Percentiles rank a stretch among this genome's conserved stretches.
Conservation (phyloP, 1,140 invertebrate species). For the Leptonema lineaticorne region DNA sequence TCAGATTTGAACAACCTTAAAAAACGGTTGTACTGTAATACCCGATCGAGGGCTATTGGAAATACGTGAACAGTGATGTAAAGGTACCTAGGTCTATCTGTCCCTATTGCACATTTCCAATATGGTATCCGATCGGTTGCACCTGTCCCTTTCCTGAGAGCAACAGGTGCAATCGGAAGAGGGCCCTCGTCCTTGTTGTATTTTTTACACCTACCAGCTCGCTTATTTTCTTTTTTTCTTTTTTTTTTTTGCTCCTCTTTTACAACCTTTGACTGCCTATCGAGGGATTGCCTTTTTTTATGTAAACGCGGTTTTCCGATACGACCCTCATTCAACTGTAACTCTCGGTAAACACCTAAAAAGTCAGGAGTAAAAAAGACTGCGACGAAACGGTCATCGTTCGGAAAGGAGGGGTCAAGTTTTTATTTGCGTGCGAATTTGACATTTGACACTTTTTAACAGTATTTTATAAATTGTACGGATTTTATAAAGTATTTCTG, state of each 20-base stretch:
- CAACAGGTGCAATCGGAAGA: conserved; percentile 35
- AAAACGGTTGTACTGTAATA: conserved; percentile 6
- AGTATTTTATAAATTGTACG: too few relatives aligned
- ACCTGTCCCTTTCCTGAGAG: conserved; percentile 6
- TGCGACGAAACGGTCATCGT: background rate
- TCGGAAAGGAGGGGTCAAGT: background rate
- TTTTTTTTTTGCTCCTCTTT: too few relatives aligned
- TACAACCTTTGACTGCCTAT: conserved; percentile 38
- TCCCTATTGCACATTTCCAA: conserved; percentile 3
- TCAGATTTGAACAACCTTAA: background rate
- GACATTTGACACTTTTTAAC: too few relatives aligned
- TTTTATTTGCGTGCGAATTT: conserved; percentile 15
- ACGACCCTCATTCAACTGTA: conserved; percentile 10
- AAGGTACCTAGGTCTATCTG: background rate
- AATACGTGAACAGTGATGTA: conserved; percentile 27
- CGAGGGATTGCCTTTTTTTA: conserved; percentile 35
- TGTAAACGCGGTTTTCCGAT: conserved; percentile 34
- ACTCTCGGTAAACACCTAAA: conserved; percentile 15
- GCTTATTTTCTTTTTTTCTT: too few relatives aligned
- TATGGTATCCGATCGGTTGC: conserved; percentile 1
- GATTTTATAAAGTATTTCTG: too few relatives aligned
- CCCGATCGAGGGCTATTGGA: conserved; percentile 32
- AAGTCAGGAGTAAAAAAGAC: conserved; percentile 9
- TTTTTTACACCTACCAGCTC: too few relatives aligned
- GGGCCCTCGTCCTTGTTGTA: conserved; percentile 16